These are phyloP conservation scores for Tetrapedia diversipes DNA, from an alignment of 2,888 invertebrate species.

Conservation along the genomic window DNA sequence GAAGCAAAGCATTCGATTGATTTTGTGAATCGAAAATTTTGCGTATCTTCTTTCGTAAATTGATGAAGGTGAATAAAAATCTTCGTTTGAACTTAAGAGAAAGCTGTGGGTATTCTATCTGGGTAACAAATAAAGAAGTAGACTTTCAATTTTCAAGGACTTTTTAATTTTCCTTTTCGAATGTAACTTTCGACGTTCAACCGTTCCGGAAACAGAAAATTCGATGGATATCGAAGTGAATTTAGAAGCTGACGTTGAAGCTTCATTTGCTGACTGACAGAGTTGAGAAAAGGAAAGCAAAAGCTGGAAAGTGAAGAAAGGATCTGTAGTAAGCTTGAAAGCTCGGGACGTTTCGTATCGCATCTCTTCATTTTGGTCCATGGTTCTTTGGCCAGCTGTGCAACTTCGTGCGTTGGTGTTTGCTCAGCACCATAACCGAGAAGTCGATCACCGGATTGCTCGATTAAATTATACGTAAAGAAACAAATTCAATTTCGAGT, in stretches of 20 bases:
- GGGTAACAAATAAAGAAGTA: no score
- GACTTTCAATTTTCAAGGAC: no score
- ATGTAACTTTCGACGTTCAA: background rate
- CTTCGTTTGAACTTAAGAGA: no score
- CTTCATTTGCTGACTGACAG: background rate
- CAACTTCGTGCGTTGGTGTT: slow-evolving; percentile 3
- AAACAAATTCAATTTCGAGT: background rate
- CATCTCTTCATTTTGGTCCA: background rate
- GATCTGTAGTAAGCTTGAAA: no score
- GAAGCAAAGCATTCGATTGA: no score
- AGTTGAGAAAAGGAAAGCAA: background rate
- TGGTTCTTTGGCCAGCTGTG: slow-evolving; percentile 9
- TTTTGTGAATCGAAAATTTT: no score
- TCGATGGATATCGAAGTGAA: background rate
- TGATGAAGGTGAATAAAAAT: no score
- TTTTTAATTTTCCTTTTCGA: background rate
- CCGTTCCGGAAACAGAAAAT: background rate
- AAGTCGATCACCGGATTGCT: background rate
- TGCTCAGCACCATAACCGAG: background rate
- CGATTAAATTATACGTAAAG: slow-evolving; percentile 1
- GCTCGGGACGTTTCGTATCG: slow-evolving; percentile 6
- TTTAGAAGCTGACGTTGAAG: background rate
- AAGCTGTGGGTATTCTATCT: no score
- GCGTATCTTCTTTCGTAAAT: no score
- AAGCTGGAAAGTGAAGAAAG: background rate